Evolutionary conservation across 2,797 vertebrate species (phyloP).

Genomic region (Falco peregrinus): DNA sequence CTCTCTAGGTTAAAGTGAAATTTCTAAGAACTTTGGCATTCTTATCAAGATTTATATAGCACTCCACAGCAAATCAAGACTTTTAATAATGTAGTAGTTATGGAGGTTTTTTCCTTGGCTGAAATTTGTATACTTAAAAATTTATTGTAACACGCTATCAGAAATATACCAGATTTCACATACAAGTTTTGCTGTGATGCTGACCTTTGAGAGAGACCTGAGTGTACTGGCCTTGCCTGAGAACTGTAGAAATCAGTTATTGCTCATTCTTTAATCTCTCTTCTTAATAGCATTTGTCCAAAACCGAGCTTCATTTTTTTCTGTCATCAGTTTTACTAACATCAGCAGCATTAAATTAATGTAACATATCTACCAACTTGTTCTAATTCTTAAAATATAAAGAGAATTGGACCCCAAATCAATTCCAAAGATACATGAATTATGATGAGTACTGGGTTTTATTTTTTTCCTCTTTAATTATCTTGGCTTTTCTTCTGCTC

Average conservation of each 20-base stretch:
- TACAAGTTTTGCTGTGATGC: neutral
- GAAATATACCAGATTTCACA: neutral
- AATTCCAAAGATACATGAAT: neutral
- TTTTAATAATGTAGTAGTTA: neutral
- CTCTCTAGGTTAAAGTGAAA: conserved; percentile 17
- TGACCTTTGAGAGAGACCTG: neutral
- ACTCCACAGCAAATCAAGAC: neutral
- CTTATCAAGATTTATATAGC: neutral
- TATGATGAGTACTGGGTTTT: neutral
- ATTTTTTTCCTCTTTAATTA: neutral
- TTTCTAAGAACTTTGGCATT: neutral
- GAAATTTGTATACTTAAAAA: neutral
- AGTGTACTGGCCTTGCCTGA: neutral
- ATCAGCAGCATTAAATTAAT: neutral
- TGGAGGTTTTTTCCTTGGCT: neutral
- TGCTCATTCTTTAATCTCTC: neutral
- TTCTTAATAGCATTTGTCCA: neutral
- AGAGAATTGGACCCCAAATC: neutral
- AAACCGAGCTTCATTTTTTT: neutral
- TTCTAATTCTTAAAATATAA: neutral
- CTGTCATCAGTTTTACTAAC: neutral
- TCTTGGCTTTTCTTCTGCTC: neutral
- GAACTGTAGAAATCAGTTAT: neutral
- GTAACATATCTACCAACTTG: neutral
- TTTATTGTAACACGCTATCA: neutral